Base-by-base conservation (phyloP, 2,113 vertebrate genomes). In the Dolichallabes microphthalmus region DNA sequence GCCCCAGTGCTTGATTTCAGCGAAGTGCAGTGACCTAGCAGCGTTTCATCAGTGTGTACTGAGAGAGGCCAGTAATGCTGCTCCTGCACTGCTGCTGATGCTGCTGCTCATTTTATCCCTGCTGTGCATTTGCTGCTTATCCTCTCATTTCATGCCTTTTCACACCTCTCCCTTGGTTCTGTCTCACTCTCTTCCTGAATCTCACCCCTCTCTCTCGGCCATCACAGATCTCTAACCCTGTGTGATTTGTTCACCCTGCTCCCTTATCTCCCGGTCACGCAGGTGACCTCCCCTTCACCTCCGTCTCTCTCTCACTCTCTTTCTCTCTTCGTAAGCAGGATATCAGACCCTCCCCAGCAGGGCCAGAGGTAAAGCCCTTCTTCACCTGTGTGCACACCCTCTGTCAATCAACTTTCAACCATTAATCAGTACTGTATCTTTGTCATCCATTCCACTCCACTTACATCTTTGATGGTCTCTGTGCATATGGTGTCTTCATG, bases 281-380 rank as follows among this genome's bases (percentile, higher is more conserved):
- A 32, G 50, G 20, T 88, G 68, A 85, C 60, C 84, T 83, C 50
- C 80, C 32, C 60, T 57, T 32, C 84, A 39, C 85, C 58, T 73
- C 81, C 69, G 45, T 45, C 84, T 55, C 25, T 27, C 25, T 55
- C 25, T 27, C 25, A 52, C 45, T 50, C 68, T 71, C 32, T 45
- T 11, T 66, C 63, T 57, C 55, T 73, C 69, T 75, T 85, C 60
- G 78, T 90, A 86, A 86, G 79, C 90, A 90, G 90, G 90, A 89
- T 90, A 86, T 90, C 90, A 90, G 90, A 90, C 90, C 39, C 88
- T 90, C 73, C 90, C 90, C 84, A 89, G 85, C 77, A 86, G 86
- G 82, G 88, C 88, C 69, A 79, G 86, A 88, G 90, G 90, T 90
- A 90, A 90, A 84, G 57, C 83, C 4, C 64, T 68, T 74, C 82